Base-by-base conservation (phyloP, 2,113 vertebrate species). In the Oreochromis spilurus region DNA sequence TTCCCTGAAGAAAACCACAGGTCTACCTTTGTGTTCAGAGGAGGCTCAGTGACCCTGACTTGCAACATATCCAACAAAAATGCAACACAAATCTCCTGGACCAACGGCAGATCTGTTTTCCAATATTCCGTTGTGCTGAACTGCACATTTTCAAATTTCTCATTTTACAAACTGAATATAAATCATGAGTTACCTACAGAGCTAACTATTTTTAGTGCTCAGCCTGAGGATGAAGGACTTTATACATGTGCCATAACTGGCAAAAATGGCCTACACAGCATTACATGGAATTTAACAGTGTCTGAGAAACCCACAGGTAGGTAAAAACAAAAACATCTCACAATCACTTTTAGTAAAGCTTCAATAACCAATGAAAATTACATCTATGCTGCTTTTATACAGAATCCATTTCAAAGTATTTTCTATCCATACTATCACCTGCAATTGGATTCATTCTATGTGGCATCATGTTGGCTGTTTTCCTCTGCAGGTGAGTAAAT, bases 241-340 rank as follows among this genome's bases (percentile, higher is more conserved):
- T 94, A 93, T 52, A 57, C 0, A 24, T 93, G 89, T 82, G 0
- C 0, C 2, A 2, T 87, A 14, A 2, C 0, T 60, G 1, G 0
- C 1, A 0, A 0, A 1, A 0, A 0, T 1, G 88, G 88, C 2
- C 0, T 1, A 3, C 0, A 0, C 0, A 9, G 0, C 8, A 12
- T 11, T 3, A 2, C 1, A 4, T 93, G 88, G 90, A 93, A 90
- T 84, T 34, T 94, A 88, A 87, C 21, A 1, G 54, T 92, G 40
- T 17, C 2, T n/a, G 52, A 54, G 52, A n/a, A n/a, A 5, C 52
- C 9, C 19, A 12, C 81, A 88, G 87, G 88, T 92, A 85, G 3
- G 84, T 77, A 31, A 65, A 17, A 65, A 40, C 0, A 50, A 26
- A 26, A 26, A 26, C 24, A 26, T 26, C 24, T 26, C 24, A 26